Evolutionary conservation across 92 coral and sea anemone species (phyloP).

Genomic region (Blastomussa wellsi): DNA sequence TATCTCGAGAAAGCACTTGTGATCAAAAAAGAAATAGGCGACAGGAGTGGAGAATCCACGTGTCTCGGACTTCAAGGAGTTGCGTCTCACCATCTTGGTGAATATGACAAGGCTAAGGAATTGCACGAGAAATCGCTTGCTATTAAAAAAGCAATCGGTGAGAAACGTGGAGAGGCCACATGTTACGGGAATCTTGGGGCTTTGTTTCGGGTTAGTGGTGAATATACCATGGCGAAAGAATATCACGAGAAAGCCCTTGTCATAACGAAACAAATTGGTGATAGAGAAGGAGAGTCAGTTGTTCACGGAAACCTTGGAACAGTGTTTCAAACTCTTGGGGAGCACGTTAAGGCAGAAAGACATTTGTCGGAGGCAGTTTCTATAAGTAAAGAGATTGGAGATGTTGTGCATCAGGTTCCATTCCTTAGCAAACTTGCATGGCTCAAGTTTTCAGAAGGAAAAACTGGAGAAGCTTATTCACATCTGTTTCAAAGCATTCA

Average conservation of each 20-base stretch:
- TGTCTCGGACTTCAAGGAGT: too few relatives aligned
- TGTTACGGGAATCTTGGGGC: background rate
- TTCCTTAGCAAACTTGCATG: background rate
- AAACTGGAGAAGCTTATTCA: background rate
- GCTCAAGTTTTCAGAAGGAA: background rate
- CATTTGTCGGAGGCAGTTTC: background rate
- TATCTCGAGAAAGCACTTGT: too few relatives aligned
- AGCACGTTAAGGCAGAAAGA: background rate
- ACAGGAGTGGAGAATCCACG: too few relatives aligned
- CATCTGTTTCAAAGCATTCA: background rate
- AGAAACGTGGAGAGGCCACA: background rate
- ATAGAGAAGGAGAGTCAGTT: background rate
- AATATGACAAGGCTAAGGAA: background rate
- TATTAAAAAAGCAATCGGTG: background rate
- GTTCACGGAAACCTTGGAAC: background rate
- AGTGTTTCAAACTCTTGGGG: background rate
- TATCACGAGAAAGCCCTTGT: background rate
- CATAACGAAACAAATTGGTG: background rate
- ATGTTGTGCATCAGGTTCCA: background rate
- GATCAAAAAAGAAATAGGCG: too few relatives aligned
- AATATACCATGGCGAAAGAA: background rate
- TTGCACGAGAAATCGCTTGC: background rate
- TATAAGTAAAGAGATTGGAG: background rate
- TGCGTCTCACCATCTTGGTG: too few relatives aligned
- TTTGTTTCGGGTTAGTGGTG: background rate